phyloP scores from a whole-genome alignment of 2,797 vertebrate species.

The Gouania willdenowi region DNA sequence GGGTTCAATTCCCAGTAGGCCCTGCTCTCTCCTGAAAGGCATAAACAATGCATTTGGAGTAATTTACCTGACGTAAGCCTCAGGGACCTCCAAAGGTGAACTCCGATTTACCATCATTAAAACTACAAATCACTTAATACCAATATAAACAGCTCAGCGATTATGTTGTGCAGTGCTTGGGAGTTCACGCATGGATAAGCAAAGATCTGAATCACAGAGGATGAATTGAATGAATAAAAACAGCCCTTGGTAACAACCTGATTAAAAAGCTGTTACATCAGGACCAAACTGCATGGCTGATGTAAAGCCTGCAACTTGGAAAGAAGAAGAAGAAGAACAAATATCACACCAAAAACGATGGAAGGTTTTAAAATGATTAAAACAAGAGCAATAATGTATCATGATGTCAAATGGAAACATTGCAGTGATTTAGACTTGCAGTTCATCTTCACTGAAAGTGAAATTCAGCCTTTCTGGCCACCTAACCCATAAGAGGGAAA shows the following conservation, averaged over 20 bases:
- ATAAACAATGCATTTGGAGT: slow-evolving; percentile 71
- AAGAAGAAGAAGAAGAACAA: too few relatives aligned
- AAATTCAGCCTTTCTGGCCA: slow-evolving; percentile 35
- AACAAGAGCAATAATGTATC: slow-evolving; percentile 56
- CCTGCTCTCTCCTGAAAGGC: slow-evolving; percentile 56
- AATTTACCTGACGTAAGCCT: slow-evolving; percentile 78
- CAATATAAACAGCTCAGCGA: slow-evolving; percentile 76
- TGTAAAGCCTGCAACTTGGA: slow-evolving; percentile 29
- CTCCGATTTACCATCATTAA: slow-evolving; percentile 78
- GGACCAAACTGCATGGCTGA: slow-evolving; percentile 29
- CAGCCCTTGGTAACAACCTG: slow-evolving; percentile 69
- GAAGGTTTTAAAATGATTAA: slow-evolving; percentile 63
- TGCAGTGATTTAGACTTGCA: slow-evolving; percentile 52
- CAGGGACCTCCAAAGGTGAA: slow-evolving; percentile 72
- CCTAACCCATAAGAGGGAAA: slow-evolving; percentile 42
- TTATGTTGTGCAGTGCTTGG: slow-evolving; percentile 59
- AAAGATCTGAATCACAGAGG: slow-evolving; percentile 69
- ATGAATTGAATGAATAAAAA: slow-evolving; percentile 75
- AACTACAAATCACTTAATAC: slow-evolving; percentile 80
- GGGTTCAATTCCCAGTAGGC: slow-evolving; percentile 62
- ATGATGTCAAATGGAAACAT: slow-evolving; percentile 60
- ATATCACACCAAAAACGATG: slow-evolving; percentile 26
- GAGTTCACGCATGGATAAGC: slow-evolving; percentile 68
- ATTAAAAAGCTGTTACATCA: slow-evolving; percentile 73
- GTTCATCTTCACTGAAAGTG: slow-evolving; percentile 62